phyloP scores from a whole-genome alignment of 2,888 invertebrate genomes.

The Lasioglossum marginatum region DNA sequence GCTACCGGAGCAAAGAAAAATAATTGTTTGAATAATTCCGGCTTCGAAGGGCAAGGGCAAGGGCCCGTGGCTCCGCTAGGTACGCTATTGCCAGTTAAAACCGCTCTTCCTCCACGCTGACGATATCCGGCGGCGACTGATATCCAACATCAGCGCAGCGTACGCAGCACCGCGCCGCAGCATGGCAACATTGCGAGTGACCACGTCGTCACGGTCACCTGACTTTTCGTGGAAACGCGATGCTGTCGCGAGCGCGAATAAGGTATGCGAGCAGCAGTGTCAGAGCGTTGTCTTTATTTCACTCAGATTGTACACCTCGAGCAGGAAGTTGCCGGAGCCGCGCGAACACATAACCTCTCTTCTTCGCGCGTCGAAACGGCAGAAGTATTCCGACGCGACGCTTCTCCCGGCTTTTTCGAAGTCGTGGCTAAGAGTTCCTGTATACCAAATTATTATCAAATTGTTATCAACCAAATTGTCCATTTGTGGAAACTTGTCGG shows the following conservation, averaged over 20 bases:
- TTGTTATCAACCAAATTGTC: no score
- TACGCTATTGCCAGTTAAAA: conserved; percentile 59
- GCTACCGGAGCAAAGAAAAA: background rate
- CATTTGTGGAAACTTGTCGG: background rate
- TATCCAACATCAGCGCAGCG: conserved; percentile 32
- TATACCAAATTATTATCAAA: background rate
- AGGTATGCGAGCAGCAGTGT: conserved; percentile 55
- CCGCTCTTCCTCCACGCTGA: conserved; percentile 35
- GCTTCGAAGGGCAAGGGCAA: background rate
- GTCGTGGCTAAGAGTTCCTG: background rate
- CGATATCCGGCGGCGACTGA: conserved; percentile 46
- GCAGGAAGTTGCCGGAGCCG: background rate
- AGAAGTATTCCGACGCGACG: conserved; percentile 25
- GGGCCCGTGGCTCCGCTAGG: conserved; percentile 38
- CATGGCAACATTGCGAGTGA: conserved; percentile 71
- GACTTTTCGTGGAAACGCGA: conserved; percentile 74
- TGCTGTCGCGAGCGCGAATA: conserved; percentile 53
- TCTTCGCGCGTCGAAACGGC: conserved; percentile 1
- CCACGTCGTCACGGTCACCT: conserved; percentile 76
- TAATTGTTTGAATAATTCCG: background rate
- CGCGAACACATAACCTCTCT: background rate
- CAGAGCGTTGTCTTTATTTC: conserved; percentile 32
- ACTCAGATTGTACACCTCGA: conserved; percentile 37
- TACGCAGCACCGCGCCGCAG: conserved; percentile 42
- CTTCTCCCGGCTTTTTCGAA: conserved; percentile 20